Evolutionary conservation across 2,888 invertebrate genomes (phyloP), one percentile per base, ranked within the genome.

Genomic region (Trichogramma evanescens): DNA sequence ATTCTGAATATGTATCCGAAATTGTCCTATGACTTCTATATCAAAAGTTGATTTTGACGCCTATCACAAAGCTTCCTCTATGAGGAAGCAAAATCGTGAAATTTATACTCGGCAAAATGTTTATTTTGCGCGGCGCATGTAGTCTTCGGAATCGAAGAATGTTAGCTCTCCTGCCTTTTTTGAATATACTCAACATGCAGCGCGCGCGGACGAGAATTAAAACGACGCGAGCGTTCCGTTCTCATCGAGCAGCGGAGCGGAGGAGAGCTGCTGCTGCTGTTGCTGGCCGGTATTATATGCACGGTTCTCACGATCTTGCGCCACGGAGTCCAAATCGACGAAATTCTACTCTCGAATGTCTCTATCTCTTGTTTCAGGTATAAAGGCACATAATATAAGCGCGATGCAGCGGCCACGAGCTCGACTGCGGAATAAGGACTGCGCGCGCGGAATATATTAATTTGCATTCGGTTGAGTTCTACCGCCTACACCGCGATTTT

Each of bases 331-430:
- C 53, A 59, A 59, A 59, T 63, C 57, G 55, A 57, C 56, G 59
- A 59, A 54, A 63, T 50, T 63, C 59, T 56, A 60, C 55, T 56
- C 58, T 48, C 50, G 48, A 41, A 56, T 40, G 50, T 63, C 56
- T 65, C 61, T 65, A 13, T 13, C 13, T 71, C 69, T 65, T 69
- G 67, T 72, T 71, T 65, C 69, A 72, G 72, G 71, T 72, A 70
- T 72, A 70, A 72, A 70, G 57, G 63, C 52, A 58, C 60, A 58
- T 54, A 54, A 58, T 48, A 54, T 57, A 13, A 13, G 13, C 13
- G 13, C 13, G 13, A 13, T 13, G 13, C 13, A 13, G 13, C 13
- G 13, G 13, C 13, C 13, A 13, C 13, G 2, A 13, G 13, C 13
- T 13, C 13, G 13, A 13, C 13, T 13, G 13, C 13, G 13, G 13